Evolutionary conservation across 1,140 invertebrate species (phyloP).

Genomic region (Mycetomoellerius zeteki): DNA sequence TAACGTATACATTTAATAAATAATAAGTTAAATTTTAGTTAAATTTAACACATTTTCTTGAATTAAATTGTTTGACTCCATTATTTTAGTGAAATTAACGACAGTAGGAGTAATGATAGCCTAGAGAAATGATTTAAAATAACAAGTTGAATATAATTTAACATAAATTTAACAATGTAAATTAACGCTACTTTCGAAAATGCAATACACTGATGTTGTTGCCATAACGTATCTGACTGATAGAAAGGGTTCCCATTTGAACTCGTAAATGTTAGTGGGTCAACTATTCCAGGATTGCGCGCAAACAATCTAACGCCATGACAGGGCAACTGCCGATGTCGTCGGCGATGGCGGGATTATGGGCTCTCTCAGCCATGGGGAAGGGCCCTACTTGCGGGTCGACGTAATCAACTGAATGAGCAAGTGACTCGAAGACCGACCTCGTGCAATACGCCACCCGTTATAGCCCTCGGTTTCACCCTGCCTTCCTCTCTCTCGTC

Average conservation of each 20-base stretch:
- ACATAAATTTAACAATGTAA: no score
- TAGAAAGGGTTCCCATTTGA: conserved; percentile 22
- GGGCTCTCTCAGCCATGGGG: conserved; percentile 51
- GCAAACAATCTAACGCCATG: conserved; percentile 68
- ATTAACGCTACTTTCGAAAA: not conserved
- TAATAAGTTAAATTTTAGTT: no score
- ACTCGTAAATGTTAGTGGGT: conserved; percentile 26
- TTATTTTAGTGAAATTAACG: no score
- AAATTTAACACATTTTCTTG: no score
- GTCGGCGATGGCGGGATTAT: conserved; percentile 66
- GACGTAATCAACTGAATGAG: conserved; percentile 83
- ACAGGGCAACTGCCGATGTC: conserved; percentile 54
- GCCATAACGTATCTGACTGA: not conserved
- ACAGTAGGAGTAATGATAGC: no score
- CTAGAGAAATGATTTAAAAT: no score
- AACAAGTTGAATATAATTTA: no score
- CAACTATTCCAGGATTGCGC: conserved; percentile 36
- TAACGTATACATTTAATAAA: no score
- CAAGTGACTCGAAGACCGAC: conserved; percentile 82
- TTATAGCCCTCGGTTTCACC: conserved; percentile 52
- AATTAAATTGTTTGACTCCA: no score
- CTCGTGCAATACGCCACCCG: conserved; percentile 58
- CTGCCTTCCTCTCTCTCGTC: conserved; percentile 32
- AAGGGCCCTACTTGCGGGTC: conserved; percentile 60
- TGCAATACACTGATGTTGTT: not conserved